Base-by-base conservation (phyloP, 2,888 invertebrate species). In the Drosophila longiperda region DNA sequence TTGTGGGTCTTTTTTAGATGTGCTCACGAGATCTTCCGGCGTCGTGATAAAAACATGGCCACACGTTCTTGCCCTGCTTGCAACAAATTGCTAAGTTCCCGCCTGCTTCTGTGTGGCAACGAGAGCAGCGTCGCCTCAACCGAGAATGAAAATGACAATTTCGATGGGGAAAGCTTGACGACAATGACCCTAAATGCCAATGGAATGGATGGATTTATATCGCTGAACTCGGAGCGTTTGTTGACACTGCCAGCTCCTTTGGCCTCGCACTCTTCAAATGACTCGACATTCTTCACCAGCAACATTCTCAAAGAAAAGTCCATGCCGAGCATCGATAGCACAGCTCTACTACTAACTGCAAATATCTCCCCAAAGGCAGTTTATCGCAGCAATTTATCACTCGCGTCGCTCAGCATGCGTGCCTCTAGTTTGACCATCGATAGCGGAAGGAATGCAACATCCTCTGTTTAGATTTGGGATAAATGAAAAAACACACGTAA, bases 61-160 rank as follows among this genome's bases (percentile, higher is more conserved):
- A 94, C 95, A 75, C 94, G 95, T 32, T 94, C 95, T 33, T 96
- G 96, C 89, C 96, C 96, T 1, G 96, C 96, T 83, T 96, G 96
- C 87, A 96, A 95, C 90, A 95, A 95, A 81, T 94, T 96, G 58
- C 94, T 95, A 73, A 95, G 95, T 89, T 96, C 96, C 53, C 94
- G 95, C 55, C 93, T 96, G 70, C 95, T 96, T 90, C 93, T 96
- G 7, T 92, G 90, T 60, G 88, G 85, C 32, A 81, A 66, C 32
- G 76, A 68, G 9, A 76, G 49, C 26, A 61, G 60, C 2, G 33
- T 48, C 1, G 45, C 45, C 3, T 23, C 23, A 45, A 23, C 23
- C 3, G 45, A 45, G 15, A 45, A 45, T 23, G 80, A 80, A 2
- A 78, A 61, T 7, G 83, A 78, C 6, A 82, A 82, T 23, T 81